phyloP scores from a whole-genome alignment of 2,797 vertebrate species.

The Numenius phaeopus region DNA sequence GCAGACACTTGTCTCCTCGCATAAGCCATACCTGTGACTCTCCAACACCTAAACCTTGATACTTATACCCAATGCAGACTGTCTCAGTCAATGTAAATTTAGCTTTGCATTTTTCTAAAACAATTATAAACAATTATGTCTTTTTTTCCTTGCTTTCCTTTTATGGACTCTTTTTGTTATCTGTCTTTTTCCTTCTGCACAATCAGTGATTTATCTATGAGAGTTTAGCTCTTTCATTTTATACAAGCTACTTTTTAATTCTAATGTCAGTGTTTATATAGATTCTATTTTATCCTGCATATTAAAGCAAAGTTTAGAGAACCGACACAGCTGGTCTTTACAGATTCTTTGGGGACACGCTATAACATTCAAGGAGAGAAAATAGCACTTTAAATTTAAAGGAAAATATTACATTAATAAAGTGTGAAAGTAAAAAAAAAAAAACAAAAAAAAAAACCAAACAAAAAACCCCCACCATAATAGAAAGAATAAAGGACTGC shows the following conservation, averaged over 20 bases:
- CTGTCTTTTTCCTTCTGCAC: background rate
- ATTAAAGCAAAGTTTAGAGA: background rate
- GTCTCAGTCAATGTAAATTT: background rate
- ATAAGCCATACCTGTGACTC: background rate
- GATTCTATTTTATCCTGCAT: background rate
- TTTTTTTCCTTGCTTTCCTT: background rate
- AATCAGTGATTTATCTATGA: background rate
- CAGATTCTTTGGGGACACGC: background rate
- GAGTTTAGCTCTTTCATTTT: background rate
- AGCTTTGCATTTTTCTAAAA: background rate
- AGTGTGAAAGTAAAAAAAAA: background rate
- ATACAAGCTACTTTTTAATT: background rate
- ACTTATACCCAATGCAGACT: background rate
- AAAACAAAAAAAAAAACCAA: background rate
- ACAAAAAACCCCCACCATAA: no score
- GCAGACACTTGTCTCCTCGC: background rate
- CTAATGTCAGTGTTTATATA: background rate
- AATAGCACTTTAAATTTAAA: background rate
- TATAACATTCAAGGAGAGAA: background rate
- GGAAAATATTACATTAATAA: background rate
- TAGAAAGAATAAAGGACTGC: accelerated
- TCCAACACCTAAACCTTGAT: background rate
- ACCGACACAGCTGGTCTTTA: background rate
- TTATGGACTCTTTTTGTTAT: background rate
- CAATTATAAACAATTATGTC: background rate